Evolutionary conservation across 2,888 invertebrate genomes (phyloP), one percentile per base, ranked within the genome.

Genomic region (Camponotus fellah): DNA sequence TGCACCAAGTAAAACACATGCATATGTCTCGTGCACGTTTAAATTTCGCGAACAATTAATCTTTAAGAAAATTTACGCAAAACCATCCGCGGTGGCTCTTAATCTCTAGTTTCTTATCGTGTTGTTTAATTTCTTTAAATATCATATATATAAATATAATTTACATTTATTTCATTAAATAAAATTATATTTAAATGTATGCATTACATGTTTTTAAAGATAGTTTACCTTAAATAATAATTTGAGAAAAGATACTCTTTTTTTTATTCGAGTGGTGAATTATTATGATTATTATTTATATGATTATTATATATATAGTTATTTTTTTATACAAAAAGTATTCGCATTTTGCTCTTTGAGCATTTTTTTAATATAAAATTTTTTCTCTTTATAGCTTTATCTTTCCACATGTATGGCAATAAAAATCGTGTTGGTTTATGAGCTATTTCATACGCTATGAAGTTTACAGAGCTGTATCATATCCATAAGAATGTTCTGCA

Each of bases 351-450:
- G 8, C 4, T 46, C 21, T 49, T 64, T 46, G 10, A 37, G 6
- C 4, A 37, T 6, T 37, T 37, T 37, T 75, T 62, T 46, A 14
- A 74, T 58, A 32, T n/a, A 17, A 10, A 71, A 60, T 71, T 64
- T 6, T 71, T n/a, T 2, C 8, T 32, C 43, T 32, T 43, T 6
- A 75, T 65, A 43, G 3, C n/a, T 32, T 46, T 65, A 37, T 58
- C 14, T 58, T n/a, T n/a, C 14, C 3, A 40, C 17, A 62, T 34
- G 10, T 17, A 12, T 58, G 43, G 43, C 17, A 26, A 49, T 32
- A 12, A 17, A 17, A 80, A 66, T 71, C 14, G 60, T 72, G 43
- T 26, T 60, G 34, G n/a, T 85, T 53, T 37, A 65, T 83, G 56
- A 65, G 49, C 17, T 21, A 56, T 72, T 79, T 66, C 37, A 9